Percentiles rank a stretch among this genome's conserved stretches.
Conservation (phyloP, 30 jellyfish, hydroid and myxozoan species). For the Pseudorhiza aurosa region DNA sequence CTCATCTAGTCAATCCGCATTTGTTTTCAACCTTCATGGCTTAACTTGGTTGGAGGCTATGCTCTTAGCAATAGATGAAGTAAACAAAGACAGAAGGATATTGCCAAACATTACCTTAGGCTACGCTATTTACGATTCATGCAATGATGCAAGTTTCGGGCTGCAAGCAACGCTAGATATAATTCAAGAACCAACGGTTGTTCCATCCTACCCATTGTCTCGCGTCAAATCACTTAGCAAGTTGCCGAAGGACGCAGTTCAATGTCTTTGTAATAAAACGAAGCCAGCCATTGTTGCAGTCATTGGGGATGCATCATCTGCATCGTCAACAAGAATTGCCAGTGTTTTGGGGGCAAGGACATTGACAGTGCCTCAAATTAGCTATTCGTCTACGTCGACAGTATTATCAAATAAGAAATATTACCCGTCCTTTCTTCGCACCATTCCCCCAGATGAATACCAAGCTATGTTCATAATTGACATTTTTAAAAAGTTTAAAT, state of each 20-base stretch:
- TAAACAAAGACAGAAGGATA: conserved; percentile 58
- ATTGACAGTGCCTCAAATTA: conserved; percentile 80
- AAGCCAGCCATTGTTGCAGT: conserved; percentile 64
- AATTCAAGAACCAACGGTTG: conserved; percentile 57
- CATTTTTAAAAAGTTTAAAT: conserved; percentile 50
- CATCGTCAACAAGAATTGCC: conserved; percentile 85
- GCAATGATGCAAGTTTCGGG: conserved; percentile 81
- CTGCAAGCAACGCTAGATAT: conserved; percentile 80
- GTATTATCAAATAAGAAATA: conserved; percentile 79
- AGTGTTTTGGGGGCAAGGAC: conserved; percentile 82
- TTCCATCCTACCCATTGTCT: conserved; percentile 30
- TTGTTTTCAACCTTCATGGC: conserved; percentile 80
- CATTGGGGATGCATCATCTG: conserved; percentile 98
- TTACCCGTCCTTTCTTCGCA: conserved; percentile 94
- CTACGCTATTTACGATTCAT: conserved; percentile 85
- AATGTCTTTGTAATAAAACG: conserved; percentile 72
- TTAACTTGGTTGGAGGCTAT: conserved; percentile 94
- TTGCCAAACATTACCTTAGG: conserved; percentile 79
- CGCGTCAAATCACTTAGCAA: neutral
- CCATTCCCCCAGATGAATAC: conserved; percentile 94
- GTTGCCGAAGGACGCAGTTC: conserved; percentile 17
- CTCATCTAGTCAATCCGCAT: conserved; percentile 21
- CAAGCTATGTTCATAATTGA: conserved; percentile 92
- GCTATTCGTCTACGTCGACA: conserved; percentile 96
- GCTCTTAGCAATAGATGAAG: conserved; percentile 88